Base-by-base conservation (phyloP, 1,140 invertebrate genomes). In the Drosophila malerkotliana region DNA sequence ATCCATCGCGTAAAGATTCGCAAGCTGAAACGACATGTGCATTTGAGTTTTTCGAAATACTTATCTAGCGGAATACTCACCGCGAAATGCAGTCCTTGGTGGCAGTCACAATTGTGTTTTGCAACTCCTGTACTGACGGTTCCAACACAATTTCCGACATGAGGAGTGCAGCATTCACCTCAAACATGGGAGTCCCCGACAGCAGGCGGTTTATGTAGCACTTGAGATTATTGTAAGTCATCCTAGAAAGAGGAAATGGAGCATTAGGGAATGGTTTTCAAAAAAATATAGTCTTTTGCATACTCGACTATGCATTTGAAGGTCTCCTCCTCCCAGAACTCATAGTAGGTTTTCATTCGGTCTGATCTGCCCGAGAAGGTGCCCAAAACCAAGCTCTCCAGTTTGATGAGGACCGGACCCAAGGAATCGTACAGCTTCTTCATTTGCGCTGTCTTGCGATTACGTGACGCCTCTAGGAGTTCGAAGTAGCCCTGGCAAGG, bases 1-100 rank as follows among this genome's bases (percentile, higher is more conserved):
- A 97, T 96, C 97, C 97, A 98, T 7, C 97, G 94, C 0, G 95
- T 93, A 91, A 98, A 97, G 5, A 92, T 76, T 83, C 96, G 96
- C 3, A 97, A 90, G 69, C 95, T 95, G 44, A 30, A 32, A 30
- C 47, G 9, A 8, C 6, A 45, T 15, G 7, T 18, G 7, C 41
- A 18, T 8, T 18, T 5, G 12, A 41, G 39, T 41, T n/a, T 14
- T 14, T n/a, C 1, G 4, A 41, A 15, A 18, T 21, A 15, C 6
- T 32, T n/a, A 9, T 21, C 14, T 9, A 8, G 12, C 1, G 1
- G n/a, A 0, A 0, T 8, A 41, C 54, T 77, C 68, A 94, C 93
- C 94, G 93, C 28, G 94, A 94, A 0, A 96, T 72, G 59, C 95
- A 94, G 91, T 96, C 94, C 73, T 94, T 94, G 1, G 95, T 92